phyloP scores from a whole-genome alignment of 2,113 vertebrate genomes.

The Rhinoderma darwinii region DNA sequence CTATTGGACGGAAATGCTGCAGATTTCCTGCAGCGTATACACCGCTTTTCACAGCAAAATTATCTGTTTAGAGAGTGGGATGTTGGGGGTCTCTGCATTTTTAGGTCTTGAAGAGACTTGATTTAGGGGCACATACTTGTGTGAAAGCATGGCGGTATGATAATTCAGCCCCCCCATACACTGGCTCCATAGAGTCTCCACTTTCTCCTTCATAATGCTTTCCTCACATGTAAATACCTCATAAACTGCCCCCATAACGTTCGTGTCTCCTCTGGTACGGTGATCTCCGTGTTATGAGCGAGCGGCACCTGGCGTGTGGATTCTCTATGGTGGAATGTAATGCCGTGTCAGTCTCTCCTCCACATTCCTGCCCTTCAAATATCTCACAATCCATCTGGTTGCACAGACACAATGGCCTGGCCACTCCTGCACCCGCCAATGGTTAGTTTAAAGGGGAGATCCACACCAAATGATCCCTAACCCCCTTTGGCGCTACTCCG shows the following conservation, averaged over 20 bases:
- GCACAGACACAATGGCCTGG: background rate
- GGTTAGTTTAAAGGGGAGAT: background rate
- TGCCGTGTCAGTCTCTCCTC: background rate
- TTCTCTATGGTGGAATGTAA: background rate
- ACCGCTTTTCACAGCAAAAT: too few relatives aligned
- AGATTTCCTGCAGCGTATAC: too few relatives aligned
- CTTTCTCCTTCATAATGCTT: background rate
- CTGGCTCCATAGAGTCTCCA: background rate
- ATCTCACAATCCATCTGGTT: background rate
- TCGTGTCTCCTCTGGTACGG: background rate
- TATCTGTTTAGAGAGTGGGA: too few relatives aligned
- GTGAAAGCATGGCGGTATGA: background rate
- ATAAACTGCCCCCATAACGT: background rate
- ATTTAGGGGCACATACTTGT: background rate
- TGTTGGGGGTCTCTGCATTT: too few relatives aligned
- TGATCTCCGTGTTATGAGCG: background rate
- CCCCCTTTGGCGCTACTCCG: too few relatives aligned
- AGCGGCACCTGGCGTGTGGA: slow-evolving; percentile 27
- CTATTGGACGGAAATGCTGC: too few relatives aligned
- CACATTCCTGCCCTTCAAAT: slow-evolving; percentile 10
- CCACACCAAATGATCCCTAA: background rate
- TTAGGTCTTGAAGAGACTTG: background rate
- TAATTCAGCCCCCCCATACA: background rate
- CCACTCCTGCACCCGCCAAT: background rate
- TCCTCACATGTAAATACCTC: background rate